Evolutionary conservation across 2,113 vertebrate species (phyloP).

Genomic region (Lontra canadensis): DNA sequence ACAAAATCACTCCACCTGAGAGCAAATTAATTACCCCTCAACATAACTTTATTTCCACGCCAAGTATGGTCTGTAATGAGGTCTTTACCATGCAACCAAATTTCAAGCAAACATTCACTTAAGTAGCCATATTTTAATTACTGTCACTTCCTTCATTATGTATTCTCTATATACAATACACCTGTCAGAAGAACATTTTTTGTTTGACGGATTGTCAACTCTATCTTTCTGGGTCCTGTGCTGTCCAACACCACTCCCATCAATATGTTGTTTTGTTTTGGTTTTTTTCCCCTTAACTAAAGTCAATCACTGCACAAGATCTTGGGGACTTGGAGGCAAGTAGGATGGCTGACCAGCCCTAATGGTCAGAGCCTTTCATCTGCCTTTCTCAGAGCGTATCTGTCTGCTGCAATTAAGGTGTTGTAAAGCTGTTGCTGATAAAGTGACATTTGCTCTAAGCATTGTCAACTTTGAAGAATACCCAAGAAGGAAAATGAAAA

Average conservation of each 20-base stretch:
- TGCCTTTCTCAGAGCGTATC: not conserved
- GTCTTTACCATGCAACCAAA: constrained; percentile 80
- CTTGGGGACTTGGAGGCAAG: not conserved
- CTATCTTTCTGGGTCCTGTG: constrained; percentile 68
- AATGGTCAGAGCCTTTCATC: not conserved
- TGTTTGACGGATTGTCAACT: constrained; percentile 80
- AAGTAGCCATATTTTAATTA: constrained; percentile 85
- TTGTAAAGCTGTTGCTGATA: constrained; percentile 56
- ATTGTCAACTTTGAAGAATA: constrained; percentile 76
- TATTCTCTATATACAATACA: constrained; percentile 75
- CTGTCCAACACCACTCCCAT: not conserved
- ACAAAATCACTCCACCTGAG: constrained; percentile 70
- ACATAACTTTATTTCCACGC: constrained; percentile 72
- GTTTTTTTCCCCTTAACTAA: constrained; percentile 55
- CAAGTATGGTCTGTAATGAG: constrained; percentile 80
- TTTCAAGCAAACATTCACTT: constrained; percentile 82
- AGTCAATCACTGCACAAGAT: constrained; percentile 29
- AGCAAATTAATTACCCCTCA: constrained; percentile 83
- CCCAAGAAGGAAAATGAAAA: constrained; percentile 77
- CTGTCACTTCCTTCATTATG: constrained; percentile 79
- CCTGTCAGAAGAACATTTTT: constrained; percentile 80
- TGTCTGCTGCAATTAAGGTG: constrained; percentile 41
- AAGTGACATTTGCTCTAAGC: constrained; percentile 65
- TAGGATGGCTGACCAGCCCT: not conserved
- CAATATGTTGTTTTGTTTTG: not conserved